These are phyloP conservation scores for Peromyscus attwateri DNA, from an alignment of 2,797 vertebrate species.

Conservation along the genomic window DNA sequence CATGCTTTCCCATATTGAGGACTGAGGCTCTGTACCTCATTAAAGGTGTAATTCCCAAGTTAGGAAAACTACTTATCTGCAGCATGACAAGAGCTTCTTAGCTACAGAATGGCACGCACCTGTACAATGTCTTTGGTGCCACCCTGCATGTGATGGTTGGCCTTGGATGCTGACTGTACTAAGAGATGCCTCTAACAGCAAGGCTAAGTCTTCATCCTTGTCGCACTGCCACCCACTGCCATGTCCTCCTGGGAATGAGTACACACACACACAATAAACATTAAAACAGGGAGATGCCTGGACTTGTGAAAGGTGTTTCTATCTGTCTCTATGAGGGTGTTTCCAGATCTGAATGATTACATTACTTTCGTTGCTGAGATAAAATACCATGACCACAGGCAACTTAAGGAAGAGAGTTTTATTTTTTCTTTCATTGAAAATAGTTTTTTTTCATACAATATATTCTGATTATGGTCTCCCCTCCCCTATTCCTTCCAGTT, in stretches of 20 bases:
- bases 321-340: not conserved
- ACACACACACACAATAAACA: not conserved
- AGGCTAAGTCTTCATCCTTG: not conserved
- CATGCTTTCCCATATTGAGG: not conserved
- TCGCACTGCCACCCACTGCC: not conserved
- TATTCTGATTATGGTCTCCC: not conserved
- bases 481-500: not conserved
- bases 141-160: not conserved
- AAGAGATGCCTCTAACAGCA: not conserved
- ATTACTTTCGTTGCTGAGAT: not conserved
- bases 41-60: not conserved
- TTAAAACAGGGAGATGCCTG: not conserved
- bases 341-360: not conserved
- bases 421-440: not conserved
- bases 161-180: not conserved
- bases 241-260: not conserved
- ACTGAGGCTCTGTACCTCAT: not conserved
- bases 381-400: not conserved
- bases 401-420: not conserved
- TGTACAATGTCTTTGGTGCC: too few relatives aligned
- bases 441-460: not conserved
- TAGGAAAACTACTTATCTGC: not conserved
- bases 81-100: not conserved
- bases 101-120: not conserved
- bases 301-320: not conserved